phyloP scores from a whole-genome alignment of 1,140 invertebrate species.

The Lasioglossum albipes region DNA sequence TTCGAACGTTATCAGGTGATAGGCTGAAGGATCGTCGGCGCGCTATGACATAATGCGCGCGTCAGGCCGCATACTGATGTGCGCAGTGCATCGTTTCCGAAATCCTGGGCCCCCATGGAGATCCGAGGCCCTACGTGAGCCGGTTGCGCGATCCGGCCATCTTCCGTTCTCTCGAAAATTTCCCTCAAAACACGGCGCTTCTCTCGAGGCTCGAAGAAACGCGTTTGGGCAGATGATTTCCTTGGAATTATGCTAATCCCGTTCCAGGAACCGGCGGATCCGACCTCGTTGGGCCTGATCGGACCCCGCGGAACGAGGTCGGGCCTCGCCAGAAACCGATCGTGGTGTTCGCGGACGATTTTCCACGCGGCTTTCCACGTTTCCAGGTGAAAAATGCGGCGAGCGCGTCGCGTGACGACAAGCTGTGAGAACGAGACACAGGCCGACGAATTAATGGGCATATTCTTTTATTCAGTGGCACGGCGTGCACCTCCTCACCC shows the following conservation, averaged over 20 bases:
- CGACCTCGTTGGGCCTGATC: too few relatives aligned
- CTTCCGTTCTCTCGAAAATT: too few relatives aligned
- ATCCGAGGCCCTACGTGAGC: conserved; percentile 38
- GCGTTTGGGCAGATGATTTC: conserved; percentile 1
- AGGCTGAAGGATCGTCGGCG: conserved; percentile 36
- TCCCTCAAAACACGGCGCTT: too few relatives aligned
- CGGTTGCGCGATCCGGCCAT: not conserved
- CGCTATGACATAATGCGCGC: conserved; percentile 52
- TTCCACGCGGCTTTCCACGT: not conserved
- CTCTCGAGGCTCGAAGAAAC: conserved; percentile 6
- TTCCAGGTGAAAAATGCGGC: not conserved
- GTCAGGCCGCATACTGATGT: conserved; percentile 32
- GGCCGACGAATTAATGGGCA: conserved; percentile 69
- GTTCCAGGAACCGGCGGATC: conserved; percentile 27
- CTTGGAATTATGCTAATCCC: conserved; percentile 53
- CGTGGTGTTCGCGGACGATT: conserved; percentile 4
- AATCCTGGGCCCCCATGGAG: conserved; percentile 37
- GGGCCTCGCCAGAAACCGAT: too few relatives aligned
- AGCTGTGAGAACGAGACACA: conserved; percentile 58
- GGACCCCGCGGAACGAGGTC: not conserved
- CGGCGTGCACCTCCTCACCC: conserved; percentile 23
- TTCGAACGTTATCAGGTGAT: conserved; percentile 50
- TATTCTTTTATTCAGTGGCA: conserved; percentile 66
- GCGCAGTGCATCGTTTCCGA: conserved; percentile 20
- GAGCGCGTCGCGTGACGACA: conserved; percentile 62